These are phyloP conservation scores for Coptodon rendalli DNA, from an alignment of 2,113 vertebrate genomes.

Conservation along the genomic window DNA sequence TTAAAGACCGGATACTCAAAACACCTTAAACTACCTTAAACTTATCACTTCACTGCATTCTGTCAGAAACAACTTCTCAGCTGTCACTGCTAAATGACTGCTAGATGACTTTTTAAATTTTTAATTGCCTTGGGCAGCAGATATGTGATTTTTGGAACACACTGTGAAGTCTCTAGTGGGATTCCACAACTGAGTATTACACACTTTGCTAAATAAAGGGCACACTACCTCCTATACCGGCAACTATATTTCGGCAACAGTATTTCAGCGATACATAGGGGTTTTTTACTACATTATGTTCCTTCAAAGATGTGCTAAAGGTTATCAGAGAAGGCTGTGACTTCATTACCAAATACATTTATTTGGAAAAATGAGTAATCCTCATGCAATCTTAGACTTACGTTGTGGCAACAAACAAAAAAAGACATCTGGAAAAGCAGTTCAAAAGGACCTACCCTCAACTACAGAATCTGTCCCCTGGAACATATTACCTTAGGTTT, in stretches of 20 bases:
- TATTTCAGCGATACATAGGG: not conserved
- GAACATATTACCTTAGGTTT: not conserved
- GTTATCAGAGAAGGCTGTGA: not conserved
- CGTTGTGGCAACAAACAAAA: not conserved
- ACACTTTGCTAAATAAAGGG: not conserved
- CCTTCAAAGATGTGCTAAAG: not conserved
- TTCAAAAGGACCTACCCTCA: not conserved
- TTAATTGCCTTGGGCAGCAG: not conserved
- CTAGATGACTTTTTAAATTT: not conserved
- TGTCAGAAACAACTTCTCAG: not conserved
- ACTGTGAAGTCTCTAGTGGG: not conserved
- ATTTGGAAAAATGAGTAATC: not conserved
- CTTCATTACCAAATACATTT: not conserved
- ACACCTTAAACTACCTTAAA: not conserved
- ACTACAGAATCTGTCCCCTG: not conserved
- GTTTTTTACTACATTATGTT: not conserved
- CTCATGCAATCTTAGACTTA: not conserved
- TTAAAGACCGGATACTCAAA: not conserved
- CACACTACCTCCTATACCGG: not conserved
- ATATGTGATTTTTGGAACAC: not conserved
- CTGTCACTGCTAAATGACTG: not conserved
- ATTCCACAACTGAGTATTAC: not conserved
- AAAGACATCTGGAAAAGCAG: not conserved
- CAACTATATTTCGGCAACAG: not conserved
- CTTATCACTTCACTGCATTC: not conserved